phyloP scores from a whole-genome alignment of 2,113 vertebrate genomes.

The Climacteris rufus region DNA sequence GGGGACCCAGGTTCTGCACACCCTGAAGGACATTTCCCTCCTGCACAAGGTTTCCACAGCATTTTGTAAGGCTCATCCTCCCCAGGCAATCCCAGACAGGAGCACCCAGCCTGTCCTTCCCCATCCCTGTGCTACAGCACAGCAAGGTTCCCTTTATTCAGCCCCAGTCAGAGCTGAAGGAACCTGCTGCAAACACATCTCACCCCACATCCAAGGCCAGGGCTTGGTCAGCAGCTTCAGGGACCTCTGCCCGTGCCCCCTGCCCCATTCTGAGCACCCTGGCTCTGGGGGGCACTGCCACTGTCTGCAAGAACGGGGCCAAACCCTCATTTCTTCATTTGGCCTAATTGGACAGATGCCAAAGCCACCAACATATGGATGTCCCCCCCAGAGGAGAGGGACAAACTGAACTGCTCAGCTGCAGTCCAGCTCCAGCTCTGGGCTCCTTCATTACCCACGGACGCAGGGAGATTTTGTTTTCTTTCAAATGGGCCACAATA shows the following conservation, averaged over 20 bases:
- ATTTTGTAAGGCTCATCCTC: background rate
- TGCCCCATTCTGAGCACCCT: rapidly evolving
- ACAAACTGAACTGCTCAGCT: background rate
- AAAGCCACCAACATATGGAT: background rate
- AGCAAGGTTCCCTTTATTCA: no score
- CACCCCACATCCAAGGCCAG: background rate
- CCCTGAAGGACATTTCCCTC: rapidly evolving
- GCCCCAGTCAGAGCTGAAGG: background rate
- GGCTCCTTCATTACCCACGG: background rate
- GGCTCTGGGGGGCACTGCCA: rapidly evolving
- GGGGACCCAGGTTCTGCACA: background rate
- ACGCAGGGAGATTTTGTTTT: background rate
- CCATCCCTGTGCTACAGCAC: background rate
- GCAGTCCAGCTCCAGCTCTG: background rate
- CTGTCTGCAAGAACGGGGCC: background rate
- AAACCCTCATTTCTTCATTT: background rate
- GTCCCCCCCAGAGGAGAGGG: background rate
- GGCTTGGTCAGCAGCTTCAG: background rate
- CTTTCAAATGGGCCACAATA: background rate
- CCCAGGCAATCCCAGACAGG: background rate
- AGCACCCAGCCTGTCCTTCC: background rate
- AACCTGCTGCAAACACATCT: background rate
- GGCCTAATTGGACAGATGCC: background rate
- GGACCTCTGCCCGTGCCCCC: background rate
- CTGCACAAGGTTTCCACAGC: background rate